Percentiles rank a stretch among this genome's conserved stretches.
These are phyloP conservation scores for Drosophila pseudotalamancana DNA, from an alignment of 2,888 invertebrate genomes.

Conservation along the genomic window DNA sequence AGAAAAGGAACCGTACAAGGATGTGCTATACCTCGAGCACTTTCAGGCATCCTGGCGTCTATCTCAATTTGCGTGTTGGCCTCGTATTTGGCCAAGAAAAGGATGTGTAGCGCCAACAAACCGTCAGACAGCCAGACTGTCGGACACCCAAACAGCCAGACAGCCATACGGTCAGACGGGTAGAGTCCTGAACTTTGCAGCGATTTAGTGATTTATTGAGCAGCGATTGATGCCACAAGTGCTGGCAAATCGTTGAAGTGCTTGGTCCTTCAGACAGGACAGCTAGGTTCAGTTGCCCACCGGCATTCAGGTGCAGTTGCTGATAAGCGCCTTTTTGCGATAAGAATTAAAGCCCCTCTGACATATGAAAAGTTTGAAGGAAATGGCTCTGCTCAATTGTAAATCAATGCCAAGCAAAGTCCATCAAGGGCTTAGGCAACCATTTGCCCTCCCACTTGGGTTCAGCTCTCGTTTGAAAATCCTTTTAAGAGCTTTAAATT, in stretches of 20 bases:
- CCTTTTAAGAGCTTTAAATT: constrained; percentile 43
- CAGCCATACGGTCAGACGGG: neutral
- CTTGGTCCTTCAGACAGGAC: constrained; percentile 2
- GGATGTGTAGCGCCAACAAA: constrained; percentile 54
- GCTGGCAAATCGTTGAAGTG: constrained; percentile 54
- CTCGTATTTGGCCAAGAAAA: constrained; percentile 61
- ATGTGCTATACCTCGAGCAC: constrained; percentile 29
- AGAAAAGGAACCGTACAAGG: no score
- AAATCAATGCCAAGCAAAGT: constrained; percentile 60
- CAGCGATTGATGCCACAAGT: constrained; percentile 66
- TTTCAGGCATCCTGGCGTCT: constrained; percentile 24
- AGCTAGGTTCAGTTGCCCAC: neutral
- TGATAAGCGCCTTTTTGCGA: constrained; percentile 66
- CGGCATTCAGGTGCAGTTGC: constrained; percentile 26
- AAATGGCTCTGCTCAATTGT: constrained; percentile 51
- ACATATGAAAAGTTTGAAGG: constrained; percentile 46
- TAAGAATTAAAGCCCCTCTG: constrained; percentile 56
- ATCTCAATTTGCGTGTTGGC: constrained; percentile 62
- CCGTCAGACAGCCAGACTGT: neutral
- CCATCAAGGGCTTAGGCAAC: constrained; percentile 51
- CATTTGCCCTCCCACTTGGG: constrained; percentile 10
- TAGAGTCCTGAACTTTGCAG: constrained; percentile 29
- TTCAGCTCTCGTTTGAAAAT: constrained; percentile 30
- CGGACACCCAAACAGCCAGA: neutral
- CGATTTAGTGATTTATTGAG: constrained; percentile 65